A percentile compares a stretch with the other conserved stretches of the same genome.
Evolutionary conservation across 2,888 invertebrate species (phyloP).

Genomic region (Oligia latruncula): DNA sequence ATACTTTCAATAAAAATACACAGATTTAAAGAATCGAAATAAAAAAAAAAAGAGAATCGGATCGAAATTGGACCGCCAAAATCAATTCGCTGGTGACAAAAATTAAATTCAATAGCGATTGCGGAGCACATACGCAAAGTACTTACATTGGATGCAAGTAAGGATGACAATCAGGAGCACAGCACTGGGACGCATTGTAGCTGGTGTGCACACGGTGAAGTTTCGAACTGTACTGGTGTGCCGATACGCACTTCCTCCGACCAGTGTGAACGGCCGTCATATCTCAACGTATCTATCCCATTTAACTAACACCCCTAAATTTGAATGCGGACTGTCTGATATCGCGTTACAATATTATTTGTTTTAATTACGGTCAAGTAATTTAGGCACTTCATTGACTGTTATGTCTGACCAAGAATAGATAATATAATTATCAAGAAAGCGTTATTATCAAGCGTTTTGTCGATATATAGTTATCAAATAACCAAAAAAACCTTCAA

Average conservation of each 20-base stretch:
- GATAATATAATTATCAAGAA: background rate
- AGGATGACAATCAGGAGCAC: conserved; percentile 64
- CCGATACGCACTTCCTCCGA: conserved; percentile 77
- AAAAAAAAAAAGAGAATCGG: background rate
- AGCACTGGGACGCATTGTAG: conserved; percentile 59
- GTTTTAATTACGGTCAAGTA: conserved; percentile 19
- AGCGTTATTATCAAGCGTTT: background rate
- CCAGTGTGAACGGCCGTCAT: conserved; percentile 82
- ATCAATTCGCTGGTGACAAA: conserved; percentile 50
- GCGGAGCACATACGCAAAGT: conserved; percentile 19
- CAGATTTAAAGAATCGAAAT: background rate
- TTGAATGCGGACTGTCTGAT: conserved; percentile 63
- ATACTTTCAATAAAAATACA: background rate
- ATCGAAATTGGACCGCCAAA: conserved; percentile 9
- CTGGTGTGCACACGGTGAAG: conserved; percentile 63
- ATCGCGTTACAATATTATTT: conserved; percentile 49
- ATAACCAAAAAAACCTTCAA: background rate
- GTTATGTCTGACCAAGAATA: background rate
- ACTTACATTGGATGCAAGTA: conserved; percentile 76
- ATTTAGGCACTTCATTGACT: background rate
- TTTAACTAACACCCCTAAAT: conserved; percentile 73
- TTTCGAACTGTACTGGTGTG: conserved; percentile 69
- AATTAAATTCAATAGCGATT: conserved; percentile 31
- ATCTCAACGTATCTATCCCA: conserved; percentile 75
- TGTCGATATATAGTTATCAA: background rate